phyloP scores from a whole-genome alignment of 2,888 invertebrate species.

The Hololepta plana region DNA sequence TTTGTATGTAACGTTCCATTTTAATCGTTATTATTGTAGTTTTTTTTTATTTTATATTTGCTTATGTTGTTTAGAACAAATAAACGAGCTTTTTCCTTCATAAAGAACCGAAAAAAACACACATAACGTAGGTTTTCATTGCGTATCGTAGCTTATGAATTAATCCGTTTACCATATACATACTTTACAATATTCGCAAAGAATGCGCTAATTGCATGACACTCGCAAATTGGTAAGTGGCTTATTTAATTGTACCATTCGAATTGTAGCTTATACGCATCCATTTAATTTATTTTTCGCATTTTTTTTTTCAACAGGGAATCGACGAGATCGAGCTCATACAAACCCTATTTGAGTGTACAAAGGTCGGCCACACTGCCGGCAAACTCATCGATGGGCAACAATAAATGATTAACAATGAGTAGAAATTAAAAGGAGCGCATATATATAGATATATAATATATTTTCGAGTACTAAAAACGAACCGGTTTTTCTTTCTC shows the following conservation, averaged over 20 bases:
- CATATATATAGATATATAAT: background rate
- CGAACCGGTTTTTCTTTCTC: background rate
- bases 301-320: conserved; percentile 25
- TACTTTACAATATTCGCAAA: too few species aligned
- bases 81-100: too few species aligned
- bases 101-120: too few species aligned
- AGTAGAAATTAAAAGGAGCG: background rate
- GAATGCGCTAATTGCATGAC: too few species aligned
- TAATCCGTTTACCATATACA: too few species aligned
- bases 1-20: too few species aligned
- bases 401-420: conserved; percentile 28
- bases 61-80: too few species aligned
- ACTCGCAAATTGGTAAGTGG: background rate
- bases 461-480: too few species aligned
- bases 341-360: conserved; percentile 54
- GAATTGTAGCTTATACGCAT: background rate
- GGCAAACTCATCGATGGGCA: conserved; percentile 64
- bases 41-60: too few species aligned
- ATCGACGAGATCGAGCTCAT: conserved; percentile 58
- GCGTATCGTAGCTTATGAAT: too few species aligned
- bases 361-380: conserved; percentile 78
- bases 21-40: too few species aligned
- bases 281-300: conserved; percentile 1
- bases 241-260: conserved; percentile 2
- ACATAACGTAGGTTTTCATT: too few species aligned